Percentiles rank a stretch among this genome's conserved stretches.
Conservation (phyloP, 1,140 invertebrate genomes). For the Leptinotarsa defecta region DNA sequence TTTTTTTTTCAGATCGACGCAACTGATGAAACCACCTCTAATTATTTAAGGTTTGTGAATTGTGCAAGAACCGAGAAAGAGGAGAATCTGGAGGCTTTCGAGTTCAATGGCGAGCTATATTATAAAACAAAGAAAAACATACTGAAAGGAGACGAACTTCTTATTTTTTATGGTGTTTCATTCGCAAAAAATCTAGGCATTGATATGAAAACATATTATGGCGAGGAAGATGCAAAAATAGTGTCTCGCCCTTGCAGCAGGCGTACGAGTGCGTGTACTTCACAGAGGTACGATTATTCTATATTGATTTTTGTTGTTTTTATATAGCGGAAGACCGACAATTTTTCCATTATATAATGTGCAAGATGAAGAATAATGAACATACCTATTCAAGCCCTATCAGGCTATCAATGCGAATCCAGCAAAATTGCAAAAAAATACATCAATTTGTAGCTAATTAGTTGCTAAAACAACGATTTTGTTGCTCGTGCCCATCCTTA, state of each 20-base stretch:
- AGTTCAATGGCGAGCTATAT: constrained; percentile 62
- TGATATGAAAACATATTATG: constrained; percentile 25
- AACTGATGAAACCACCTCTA: constrained; percentile 54
- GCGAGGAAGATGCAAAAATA: background rate
- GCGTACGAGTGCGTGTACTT: too few relatives aligned
- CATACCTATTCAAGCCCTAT: too few relatives aligned
- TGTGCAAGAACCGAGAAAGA: constrained; percentile 60
- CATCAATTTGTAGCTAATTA: too few relatives aligned
- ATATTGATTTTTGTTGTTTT: too few relatives aligned
- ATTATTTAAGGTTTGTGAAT: constrained; percentile 68
- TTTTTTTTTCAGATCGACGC: constrained; percentile 43
- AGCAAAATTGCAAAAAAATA: too few relatives aligned
- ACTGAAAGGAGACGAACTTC: constrained; percentile 59
- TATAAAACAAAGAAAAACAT: constrained; percentile 62
- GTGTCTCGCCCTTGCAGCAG: background rate
- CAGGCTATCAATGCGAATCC: too few relatives aligned
- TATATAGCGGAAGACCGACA: too few relatives aligned
- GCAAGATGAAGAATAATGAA: too few relatives aligned
- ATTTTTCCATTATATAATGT: too few relatives aligned
- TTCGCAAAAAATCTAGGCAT: constrained; percentile 55
- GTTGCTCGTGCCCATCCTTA: too few relatives aligned
- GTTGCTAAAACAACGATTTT: too few relatives aligned
- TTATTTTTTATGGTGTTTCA: constrained; percentile 64
- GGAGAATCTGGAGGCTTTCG: constrained; percentile 64
- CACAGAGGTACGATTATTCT: background rate